Evolutionary conservation across 1,140 invertebrate genomes (phyloP), one percentile per base, ranked within the genome.

Genomic region (Pseudomyrmex cubaensis): DNA sequence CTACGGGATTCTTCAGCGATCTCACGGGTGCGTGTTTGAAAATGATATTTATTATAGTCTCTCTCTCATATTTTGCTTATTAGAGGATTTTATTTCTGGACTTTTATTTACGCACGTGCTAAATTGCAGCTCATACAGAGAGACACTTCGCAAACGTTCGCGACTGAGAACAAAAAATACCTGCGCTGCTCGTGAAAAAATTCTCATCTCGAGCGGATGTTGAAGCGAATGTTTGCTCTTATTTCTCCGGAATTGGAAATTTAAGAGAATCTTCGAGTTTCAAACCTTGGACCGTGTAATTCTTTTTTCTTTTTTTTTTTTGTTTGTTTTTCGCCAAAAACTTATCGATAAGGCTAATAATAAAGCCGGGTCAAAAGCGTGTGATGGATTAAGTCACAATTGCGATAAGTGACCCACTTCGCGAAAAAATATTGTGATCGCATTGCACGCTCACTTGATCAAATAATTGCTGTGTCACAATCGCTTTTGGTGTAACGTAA

Each of bases 1-100:
- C 15, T 94, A 92, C 52, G 93, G 93, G 10, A 92, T 94, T 70
- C 86, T 94, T 35, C 88, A 90, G 1, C 78, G 72, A 56, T 75
- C 86, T 1, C 90, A 89, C 44, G 88, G 90, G 93, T 93, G 88
- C 48, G 44, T 20, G 54, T 72, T 48, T 44, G 10, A 48, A 35
- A 35, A 35, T 35, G 5, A 35, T 35, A 35, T 35, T 35, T 35
- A 35, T 35, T 35, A 35, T 35, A 35, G 35, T 35, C 4, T 52
- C 15, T 52, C 15, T 12, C 2, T n/a, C 56, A 67, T 50, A 35
- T 25, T 13, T n/a, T 5, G 44, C 8, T 12, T 2, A 12, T 20
- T 61, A 61, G 1, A 52, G 13, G 8, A 15, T 59, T 59, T 25
- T 17, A 80, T 59, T 74, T 59, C 4, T 46, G 9, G 22, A 25